Base-by-base conservation (phyloP, 2,113 vertebrate species). In the Ictidomys tridecemlineatus region DNA sequence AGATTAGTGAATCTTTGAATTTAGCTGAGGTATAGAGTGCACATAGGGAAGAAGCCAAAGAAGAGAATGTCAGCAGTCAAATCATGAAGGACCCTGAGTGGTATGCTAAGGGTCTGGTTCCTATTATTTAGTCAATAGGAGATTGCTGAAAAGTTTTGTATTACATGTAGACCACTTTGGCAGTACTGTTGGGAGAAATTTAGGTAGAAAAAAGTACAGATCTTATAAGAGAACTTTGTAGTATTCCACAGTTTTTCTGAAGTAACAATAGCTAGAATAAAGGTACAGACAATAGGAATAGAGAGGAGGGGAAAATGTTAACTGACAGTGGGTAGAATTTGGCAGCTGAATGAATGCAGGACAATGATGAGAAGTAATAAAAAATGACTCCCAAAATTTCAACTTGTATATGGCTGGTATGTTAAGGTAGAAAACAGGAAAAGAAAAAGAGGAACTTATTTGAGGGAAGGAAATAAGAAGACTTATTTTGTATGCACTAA, bases 251-350 rank as follows among this genome's bases (percentile, higher is more conserved):
- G 10, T 86, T 79, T 87, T 86, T n/a, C 3, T 73, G 28, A 92
- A n/a, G 28, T 17, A 65, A 82, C 22, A 61, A 80, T n/a, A 95
- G 17, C 30, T 95, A 87, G 30, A 80, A 63, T 91, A 42, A 91
- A 91, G 24, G 37, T 78, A 82, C 13, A 74, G 30, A 37, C 8
- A 80, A 72, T 63, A 73, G 32, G n/a, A 92, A 30, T 92, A 87
- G 18, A 73, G 26, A 73, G 8, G 9, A 85, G 12, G 5, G 53
- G 26, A 74, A 8, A 92, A 95, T 67, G 45, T 34, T 67, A 92
- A 74, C 30, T 82, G 83, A 53, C 84, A 78, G 32, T 28, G 87
- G n/a, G n/a, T 74, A 95, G 32, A 56, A 87, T 70, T 37, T 56
- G n/a, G 56, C 37, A 87, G 67, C n/a, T n/a, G 32, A 74, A 24